A percentile compares a stretch with the other conserved stretches of the same genome.
Conservation (phyloP, 2,797 vertebrate genomes). For the Mus caroli region DNA sequence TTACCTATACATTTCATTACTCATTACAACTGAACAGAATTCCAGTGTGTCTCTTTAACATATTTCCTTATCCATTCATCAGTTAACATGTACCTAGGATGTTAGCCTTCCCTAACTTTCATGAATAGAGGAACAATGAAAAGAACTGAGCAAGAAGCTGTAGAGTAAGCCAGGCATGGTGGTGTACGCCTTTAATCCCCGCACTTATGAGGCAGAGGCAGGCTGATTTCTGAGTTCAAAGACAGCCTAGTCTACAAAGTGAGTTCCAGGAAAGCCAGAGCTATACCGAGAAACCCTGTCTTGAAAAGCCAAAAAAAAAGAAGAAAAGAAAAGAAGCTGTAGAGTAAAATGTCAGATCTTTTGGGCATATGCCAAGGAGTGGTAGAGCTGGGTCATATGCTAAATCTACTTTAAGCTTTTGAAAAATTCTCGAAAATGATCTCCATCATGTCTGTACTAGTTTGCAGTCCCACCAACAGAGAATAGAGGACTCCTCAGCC, state of each 20-base stretch:
- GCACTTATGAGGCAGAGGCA: no score
- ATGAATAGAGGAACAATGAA: background rate
- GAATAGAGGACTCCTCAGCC: background rate
- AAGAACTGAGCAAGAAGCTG: background rate
- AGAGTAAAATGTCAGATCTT: no score
- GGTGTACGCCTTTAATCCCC: no score
- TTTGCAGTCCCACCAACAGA: background rate
- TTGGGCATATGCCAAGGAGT: background rate
- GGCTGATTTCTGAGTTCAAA: no score
- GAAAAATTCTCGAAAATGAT: background rate
- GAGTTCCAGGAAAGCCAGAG: no score
- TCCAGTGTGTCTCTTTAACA: background rate
- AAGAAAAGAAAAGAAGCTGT: no score
- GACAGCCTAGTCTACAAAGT: no score
- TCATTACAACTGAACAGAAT: background rate
- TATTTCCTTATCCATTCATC: background rate
- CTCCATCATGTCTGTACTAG: background rate
- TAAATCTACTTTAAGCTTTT: background rate
- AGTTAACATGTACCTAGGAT: background rate
- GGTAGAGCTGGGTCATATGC: background rate
- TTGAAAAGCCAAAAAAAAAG: no score
- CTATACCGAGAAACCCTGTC: no score
- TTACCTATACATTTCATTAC: background rate
- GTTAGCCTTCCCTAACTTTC: background rate
- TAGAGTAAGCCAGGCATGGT: background rate